A percentile compares a stretch with the other conserved stretches of the same genome.
These are phyloP conservation scores for Drosophila willistoni DNA, from an alignment of 1,140 invertebrate species.

Conservation along the genomic window DNA sequence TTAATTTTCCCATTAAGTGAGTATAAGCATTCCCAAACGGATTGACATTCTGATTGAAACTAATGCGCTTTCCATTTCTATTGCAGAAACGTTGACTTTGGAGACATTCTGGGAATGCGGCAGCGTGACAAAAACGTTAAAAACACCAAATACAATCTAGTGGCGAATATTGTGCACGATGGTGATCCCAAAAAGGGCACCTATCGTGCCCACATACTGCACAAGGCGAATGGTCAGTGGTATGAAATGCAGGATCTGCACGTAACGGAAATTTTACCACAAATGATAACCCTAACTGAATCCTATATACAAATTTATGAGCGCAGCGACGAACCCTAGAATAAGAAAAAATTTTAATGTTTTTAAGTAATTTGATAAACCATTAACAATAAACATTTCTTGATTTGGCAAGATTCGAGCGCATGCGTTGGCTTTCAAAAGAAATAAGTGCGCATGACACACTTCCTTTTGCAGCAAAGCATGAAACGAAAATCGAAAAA, in stretches of 20 bases:
- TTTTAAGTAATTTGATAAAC: neutral
- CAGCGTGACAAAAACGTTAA: slow-evolving; percentile 89
- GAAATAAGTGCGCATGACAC: slow-evolving; percentile 26
- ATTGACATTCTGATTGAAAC: neutral
- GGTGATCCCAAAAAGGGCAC: slow-evolving; percentile 97
- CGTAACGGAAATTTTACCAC: slow-evolving; percentile 98
- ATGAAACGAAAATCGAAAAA: slow-evolving; percentile 42
- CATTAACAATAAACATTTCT: neutral
- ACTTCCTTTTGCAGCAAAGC: neutral
- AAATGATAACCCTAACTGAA: slow-evolving; percentile 99
- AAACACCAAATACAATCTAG: slow-evolving; percentile 95
- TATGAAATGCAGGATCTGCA: slow-evolving; percentile 99
- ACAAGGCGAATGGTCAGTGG: slow-evolving; percentile 94
- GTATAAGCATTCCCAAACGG: slow-evolving; percentile 73
- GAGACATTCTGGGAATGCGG: slow-evolving; percentile 95
- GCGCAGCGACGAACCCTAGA: slow-evolving; percentile 59
- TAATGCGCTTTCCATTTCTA: slow-evolving; percentile 45
- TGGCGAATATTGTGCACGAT: slow-evolving; percentile 99
- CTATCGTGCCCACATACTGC: slow-evolving; percentile 97
- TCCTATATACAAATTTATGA: slow-evolving; percentile 97
- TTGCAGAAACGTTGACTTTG: slow-evolving; percentile 96
- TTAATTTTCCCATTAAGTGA: slow-evolving; percentile 99
- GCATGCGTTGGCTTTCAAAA: slow-evolving; percentile 40
- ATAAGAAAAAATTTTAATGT: neutral
- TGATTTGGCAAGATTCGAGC: slow-evolving; percentile 1